phyloP scores from a whole-genome alignment of 2,888 invertebrate species.

The Xanthorhoe spadicearia region DNA sequence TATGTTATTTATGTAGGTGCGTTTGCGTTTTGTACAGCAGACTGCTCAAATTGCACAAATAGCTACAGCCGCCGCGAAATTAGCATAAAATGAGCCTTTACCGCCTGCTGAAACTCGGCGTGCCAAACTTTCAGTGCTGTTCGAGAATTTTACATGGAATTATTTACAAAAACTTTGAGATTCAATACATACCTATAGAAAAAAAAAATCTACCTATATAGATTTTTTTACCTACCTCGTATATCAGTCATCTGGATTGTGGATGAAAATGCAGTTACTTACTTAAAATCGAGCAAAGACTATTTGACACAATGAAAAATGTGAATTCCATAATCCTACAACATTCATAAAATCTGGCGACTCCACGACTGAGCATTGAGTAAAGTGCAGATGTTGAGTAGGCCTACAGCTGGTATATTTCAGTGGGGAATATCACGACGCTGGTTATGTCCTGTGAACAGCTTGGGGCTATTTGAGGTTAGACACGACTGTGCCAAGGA shows the following conservation, averaged over 20 bases:
- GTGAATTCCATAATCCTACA: neutral
- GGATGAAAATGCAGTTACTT: no score
- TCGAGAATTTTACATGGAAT: neutral
- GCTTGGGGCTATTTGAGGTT: constrained; percentile 14
- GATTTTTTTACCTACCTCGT: no score
- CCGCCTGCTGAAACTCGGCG: constrained; percentile 30
- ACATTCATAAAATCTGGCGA: constrained; percentile 2
- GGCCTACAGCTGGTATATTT: constrained; percentile 14
- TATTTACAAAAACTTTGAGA: neutral
- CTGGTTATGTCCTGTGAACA: constrained; percentile 29
- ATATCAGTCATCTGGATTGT: no score
- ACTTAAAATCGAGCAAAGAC: no score
- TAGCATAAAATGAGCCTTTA: constrained; percentile 66
- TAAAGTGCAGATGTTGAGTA: constrained; percentile 27
- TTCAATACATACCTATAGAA: no score
- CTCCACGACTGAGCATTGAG: constrained; percentile 12
- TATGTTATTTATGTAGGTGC: constrained; percentile 2
- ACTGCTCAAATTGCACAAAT: constrained; percentile 58
- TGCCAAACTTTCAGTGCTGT: constrained; percentile 22
- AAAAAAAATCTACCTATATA: no score
- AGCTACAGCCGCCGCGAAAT: constrained; percentile 51
- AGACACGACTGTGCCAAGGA: constrained; percentile 15
- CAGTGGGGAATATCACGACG: constrained; percentile 26
- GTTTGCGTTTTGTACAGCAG: constrained; percentile 45
- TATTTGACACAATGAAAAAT: no score